Evolutionary conservation across 2,113 vertebrate genomes (phyloP), one percentile per base, ranked within the genome.

Genomic region (Tiliqua scincoides): DNA sequence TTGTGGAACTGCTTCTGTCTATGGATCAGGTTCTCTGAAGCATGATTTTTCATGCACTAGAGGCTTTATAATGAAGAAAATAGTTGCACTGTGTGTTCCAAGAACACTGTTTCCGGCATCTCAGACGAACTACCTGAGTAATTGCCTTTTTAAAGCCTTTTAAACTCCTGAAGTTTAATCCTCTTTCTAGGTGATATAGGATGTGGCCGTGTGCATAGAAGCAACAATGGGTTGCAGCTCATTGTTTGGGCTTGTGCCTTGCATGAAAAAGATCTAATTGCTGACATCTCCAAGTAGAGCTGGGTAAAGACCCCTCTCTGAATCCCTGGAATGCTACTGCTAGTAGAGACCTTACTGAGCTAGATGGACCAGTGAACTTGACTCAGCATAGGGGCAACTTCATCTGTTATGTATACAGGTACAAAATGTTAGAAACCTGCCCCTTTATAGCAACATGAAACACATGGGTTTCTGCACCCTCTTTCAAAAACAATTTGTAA

Each of bases 341-440:
- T 12, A 57, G 54, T 57, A 57, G 11, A 57, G 43, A 48, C n/a
- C n/a, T 8, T 54, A 54, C 52, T 8, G 52, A 54, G 52, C 54
- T 57, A 57, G 54, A 5, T 57, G 17, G 54, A 57, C 54, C 54
- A 57, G 17, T 57, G 54, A 17, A 9, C 54, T 48, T 57, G 54
- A 57, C 17, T 57, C 17, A 17, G 4, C 17, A 57, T 57, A 57
- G 17, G 43, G 54, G 54, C 54, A 57, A 5, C 54, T 12, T 57
- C 54, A 57, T 57, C 54, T 57, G 17, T 48, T 48, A 48, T 48
- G 43, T 48, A 48, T 48, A 48, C 43, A 48, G 43, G 83, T 74
- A 70, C 54, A 88, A 71, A 87, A 82, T 57, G 79, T 85, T 91
- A n/a, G 89, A 92, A 89, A 88, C 71, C 27, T 71, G 30, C 62